Evolutionary conservation across 1,140 invertebrate genomes (phyloP).

Genomic region (Homarus americanus): DNA sequence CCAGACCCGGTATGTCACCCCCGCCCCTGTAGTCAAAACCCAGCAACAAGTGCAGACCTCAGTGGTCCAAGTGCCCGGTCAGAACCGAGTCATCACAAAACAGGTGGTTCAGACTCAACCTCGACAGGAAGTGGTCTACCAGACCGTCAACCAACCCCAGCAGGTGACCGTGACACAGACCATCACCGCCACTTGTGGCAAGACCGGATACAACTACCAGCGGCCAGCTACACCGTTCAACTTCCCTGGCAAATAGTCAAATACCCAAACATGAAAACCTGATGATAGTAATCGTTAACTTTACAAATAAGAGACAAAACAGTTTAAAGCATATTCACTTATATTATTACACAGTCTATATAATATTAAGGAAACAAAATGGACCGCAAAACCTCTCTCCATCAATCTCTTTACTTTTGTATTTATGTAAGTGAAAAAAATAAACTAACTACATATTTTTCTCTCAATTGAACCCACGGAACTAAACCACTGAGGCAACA

Average conservation of each 20-base stretch:
- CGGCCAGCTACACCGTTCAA: conserved; percentile 16
- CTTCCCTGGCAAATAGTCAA: neutral
- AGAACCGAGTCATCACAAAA: conserved; percentile 37
- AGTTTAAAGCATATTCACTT: neutral
- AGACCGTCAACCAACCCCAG: conserved; percentile 37
- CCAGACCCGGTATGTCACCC: conserved; percentile 50
- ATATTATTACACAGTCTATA: no score
- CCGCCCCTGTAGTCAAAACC: conserved; percentile 41
- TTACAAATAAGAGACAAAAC: neutral
- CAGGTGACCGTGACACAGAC: conserved; percentile 57
- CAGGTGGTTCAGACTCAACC: conserved; percentile 60
- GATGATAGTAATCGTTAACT: neutral
- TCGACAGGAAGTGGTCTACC: conserved; percentile 50
- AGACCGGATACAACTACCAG: conserved; percentile 55
- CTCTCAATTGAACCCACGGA: no score
- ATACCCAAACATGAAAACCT: neutral
- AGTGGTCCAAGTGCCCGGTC: conserved; percentile 51
- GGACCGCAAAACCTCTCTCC: no score
- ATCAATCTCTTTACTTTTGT: no score
- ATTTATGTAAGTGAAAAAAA: no score
- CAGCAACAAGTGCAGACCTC: conserved; percentile 26
- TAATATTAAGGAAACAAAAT: no score
- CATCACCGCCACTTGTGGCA: conserved; percentile 51
- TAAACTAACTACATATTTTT: no score
- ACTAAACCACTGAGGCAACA: no score